Base-by-base conservation (phyloP, 2,888 invertebrate species). In the Agelastica alni region DNA sequence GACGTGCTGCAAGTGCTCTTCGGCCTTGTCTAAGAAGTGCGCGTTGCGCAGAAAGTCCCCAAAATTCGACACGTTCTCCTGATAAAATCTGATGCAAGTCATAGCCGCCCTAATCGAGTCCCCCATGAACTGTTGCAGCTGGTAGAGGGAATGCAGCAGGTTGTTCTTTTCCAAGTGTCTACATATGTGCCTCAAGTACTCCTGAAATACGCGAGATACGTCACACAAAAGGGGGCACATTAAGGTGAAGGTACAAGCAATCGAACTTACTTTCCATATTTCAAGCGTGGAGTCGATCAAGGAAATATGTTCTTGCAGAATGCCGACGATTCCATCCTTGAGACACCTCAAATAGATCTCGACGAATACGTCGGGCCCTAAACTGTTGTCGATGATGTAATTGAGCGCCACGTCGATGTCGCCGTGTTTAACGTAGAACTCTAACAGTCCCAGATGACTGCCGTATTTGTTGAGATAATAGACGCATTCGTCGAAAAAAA, bases 391-490 rank as follows among this genome's bases (percentile, higher is more conserved):
- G 10, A 86, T 77, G 46, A 88, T 84, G 67, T 89, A 89, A 47
- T 81, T 78, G 5, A 92, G 77, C 5, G 91, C 89, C 45, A 87
- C 85, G 4, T 78, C 75, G 62, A 88, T 77, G 61, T 86, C 85
- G 9, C 86, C 84, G 62, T 91, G 87, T 53, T 85, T 85, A 63
- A 91, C 81, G 62, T 87, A 86, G 71, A 93, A 94, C 53, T 85
- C 83, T 46, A 93, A 80, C 48, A 90, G 83, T 6, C 87, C 86
- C 0, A 83, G 78, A 67, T 87, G 86, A 2, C 87, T 88, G 0
- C 93, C 94, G 68, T 93, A 95, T 54, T 84, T 86, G 2, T 83
- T 80, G 2, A 95, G 78, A 74, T 95, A 96, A 73, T 87, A 91
- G 1, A 91, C 75, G 65, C 91, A 91, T 76, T 95, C 94, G 56